A percentile compares a stretch with the other conserved stretches of the same genome.
phyloP scores from a whole-genome alignment of 2,113 vertebrate species.

The Rhipidura dahli region DNA sequence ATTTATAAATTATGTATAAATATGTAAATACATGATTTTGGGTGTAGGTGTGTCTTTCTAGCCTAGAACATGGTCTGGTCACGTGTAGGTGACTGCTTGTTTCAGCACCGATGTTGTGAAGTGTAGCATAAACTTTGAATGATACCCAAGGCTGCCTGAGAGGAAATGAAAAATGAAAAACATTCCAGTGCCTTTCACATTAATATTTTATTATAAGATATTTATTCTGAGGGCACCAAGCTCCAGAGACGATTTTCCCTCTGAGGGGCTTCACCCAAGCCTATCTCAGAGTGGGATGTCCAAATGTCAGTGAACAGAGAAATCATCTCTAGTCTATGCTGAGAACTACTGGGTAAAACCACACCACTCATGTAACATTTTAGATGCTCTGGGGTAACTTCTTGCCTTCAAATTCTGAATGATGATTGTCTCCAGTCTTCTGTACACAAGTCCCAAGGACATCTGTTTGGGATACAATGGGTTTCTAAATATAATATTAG shows the following conservation, averaged over 20 bases:
- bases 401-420: neutral
- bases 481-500: neutral
- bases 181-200: neutral
- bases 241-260: neutral
- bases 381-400: neutral
- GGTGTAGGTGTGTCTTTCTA: neutral
- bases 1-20: neutral
- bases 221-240: neutral
- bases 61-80: neutral
- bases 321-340: neutral
- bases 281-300: neutral
- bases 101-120: neutral
- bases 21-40: neutral
- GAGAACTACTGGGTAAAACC: neutral
- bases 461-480: neutral
- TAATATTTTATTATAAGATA: neutral
- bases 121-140: neutral
- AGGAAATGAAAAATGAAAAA: neutral
- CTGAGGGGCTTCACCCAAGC: neutral
- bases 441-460: neutral
- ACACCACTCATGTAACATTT: rapidly evolving
- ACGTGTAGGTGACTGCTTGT: neutral
- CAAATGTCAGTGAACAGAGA: neutral
- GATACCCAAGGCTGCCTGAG: neutral
- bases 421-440: neutral